Percentiles rank a stretch among this genome's conserved stretches.
Conservation (phyloP, 2,113 vertebrate genomes). For the Plecotus auritus region DNA sequence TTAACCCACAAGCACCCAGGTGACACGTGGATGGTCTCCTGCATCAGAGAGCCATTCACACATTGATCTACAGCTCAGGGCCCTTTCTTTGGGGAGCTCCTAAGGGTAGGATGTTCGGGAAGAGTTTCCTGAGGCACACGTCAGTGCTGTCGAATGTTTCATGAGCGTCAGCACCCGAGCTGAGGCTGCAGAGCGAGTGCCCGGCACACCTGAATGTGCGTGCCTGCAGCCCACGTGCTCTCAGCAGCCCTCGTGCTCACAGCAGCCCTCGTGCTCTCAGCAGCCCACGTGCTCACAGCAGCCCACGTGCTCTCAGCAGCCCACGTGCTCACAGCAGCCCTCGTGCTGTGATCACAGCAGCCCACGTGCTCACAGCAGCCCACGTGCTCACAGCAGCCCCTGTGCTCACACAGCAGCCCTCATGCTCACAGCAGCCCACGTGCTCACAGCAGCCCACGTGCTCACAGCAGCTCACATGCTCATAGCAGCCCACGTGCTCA, state of each 20-base stretch:
- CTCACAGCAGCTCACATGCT: no score
- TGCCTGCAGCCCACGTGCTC: no score
- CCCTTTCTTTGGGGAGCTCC: neutral
- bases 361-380: neutral
- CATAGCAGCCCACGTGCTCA: neutral
- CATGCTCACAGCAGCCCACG: neutral
- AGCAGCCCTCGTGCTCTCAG: no score
- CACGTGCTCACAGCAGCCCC: neutral
- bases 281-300: neutral
- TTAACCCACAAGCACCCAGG: neutral
- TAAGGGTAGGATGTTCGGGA: accelerated
- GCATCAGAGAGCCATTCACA: accelerated
- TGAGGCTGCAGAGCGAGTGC: accelerated
- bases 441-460: neutral
- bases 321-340: neutral
- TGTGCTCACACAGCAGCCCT: neutral
- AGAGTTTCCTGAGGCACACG: neutral
- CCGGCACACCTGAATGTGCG: accelerated
- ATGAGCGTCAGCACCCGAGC: neutral
- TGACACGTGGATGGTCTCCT: accelerated
- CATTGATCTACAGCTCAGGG: no score
- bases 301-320: no score
- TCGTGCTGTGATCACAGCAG: no score
- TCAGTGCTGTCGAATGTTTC: neutral
- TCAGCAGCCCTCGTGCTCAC: neutral